Percentiles rank a stretch among this genome's conserved stretches.
These are phyloP conservation scores for Lota lota DNA, from an alignment of 2,113 vertebrate genomes.

Conservation along the genomic window DNA sequence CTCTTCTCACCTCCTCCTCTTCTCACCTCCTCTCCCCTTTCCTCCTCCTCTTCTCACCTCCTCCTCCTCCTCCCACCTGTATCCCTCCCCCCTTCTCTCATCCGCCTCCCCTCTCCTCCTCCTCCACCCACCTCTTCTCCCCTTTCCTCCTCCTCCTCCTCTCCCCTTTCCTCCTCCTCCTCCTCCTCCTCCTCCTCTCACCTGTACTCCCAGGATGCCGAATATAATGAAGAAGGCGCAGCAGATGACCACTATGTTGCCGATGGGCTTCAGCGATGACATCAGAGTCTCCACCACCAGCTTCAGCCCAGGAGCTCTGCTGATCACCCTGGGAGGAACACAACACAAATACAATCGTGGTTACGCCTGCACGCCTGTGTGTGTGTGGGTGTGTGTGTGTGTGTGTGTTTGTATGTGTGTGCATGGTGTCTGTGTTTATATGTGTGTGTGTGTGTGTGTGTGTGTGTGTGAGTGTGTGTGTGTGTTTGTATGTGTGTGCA, in stretches of 20 bases:
- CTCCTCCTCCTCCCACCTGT: background rate
- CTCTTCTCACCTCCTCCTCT: background rate
- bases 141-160: background rate
- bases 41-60: background rate
- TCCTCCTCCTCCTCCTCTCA: conserved; percentile 54
- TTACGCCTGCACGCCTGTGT: conserved; percentile 5
- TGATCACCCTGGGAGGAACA: conserved; percentile 85
- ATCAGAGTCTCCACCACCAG: conserved; percentile 97
- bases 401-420: too few relatives aligned
- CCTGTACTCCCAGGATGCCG: conserved; percentile 98
- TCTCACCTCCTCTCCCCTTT: background rate
- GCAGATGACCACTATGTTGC: conserved; percentile 99
- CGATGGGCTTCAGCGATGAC: conserved; percentile 97
- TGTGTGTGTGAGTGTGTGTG: too few relatives aligned
- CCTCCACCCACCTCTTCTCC: background rate
- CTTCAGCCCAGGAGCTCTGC: conserved; percentile 95
- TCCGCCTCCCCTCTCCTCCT: background rate
- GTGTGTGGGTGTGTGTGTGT: background rate
- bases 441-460: too few relatives aligned
- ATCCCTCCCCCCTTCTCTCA: too few relatives aligned
- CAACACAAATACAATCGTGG: background rate
- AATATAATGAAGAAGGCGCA: conserved; percentile 99
- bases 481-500: too few relatives aligned
- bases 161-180: background rate
- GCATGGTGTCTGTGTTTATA: too few relatives aligned